Percentiles rank a stretch among this genome's conserved stretches.
Conservation (phyloP, 2,888 invertebrate genomes). For the Boloria selene region DNA sequence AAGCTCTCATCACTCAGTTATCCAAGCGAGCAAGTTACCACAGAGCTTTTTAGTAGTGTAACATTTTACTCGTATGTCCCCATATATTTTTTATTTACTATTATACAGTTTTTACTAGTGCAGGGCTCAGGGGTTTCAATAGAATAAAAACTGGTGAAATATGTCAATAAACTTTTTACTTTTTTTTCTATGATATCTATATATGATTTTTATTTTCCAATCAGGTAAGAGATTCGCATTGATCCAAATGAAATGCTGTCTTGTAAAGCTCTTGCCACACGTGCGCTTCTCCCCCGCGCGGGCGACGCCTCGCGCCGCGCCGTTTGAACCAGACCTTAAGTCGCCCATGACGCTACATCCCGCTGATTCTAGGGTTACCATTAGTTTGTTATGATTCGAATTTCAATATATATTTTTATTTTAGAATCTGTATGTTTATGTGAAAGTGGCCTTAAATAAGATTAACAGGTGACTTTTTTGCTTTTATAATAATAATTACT, state of each 20-base stretch:
- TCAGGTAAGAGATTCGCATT: slow-evolving; percentile 74
- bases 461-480: too few species aligned
- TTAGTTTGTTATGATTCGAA: slow-evolving; percentile 63
- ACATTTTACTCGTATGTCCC: too few species aligned
- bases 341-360: slow-evolving; percentile 71
- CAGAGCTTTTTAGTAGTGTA: too few species aligned
- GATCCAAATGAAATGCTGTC: slow-evolving; percentile 75
- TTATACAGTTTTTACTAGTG: too few species aligned
- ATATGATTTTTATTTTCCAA: slow-evolving; percentile 8
- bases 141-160: too few species aligned
- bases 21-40: too few species aligned
- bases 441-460: neutral
- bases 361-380: slow-evolving; percentile 59
- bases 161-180: too few species aligned
- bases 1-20: too few species aligned
- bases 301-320: slow-evolving; percentile 30
- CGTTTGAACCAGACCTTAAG: slow-evolving; percentile 64
- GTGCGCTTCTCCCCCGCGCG: slow-evolving; percentile 51
- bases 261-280: slow-evolving; percentile 58
- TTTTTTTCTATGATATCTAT: neutral
- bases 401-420: neutral
- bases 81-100: too few species aligned
- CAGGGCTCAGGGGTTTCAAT: too few species aligned
- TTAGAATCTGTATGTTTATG: neutral
- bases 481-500: too few species aligned